These are phyloP conservation scores for Steinernema carpocapsae DNA, from an alignment of 2,888 invertebrate genomes.

Conservation along the genomic window DNA sequence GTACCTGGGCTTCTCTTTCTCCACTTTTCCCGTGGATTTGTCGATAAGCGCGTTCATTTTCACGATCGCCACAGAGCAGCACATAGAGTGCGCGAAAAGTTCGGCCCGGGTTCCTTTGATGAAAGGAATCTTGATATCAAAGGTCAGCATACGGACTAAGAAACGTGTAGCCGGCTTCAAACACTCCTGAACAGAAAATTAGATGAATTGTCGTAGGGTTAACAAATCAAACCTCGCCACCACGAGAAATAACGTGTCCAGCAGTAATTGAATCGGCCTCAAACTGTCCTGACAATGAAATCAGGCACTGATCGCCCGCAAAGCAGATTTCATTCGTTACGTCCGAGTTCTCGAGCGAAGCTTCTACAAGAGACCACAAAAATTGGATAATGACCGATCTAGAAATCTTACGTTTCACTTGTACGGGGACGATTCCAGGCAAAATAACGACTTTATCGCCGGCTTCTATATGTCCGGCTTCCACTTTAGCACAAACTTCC, in stretches of 20 bases:
- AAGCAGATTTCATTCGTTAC: constrained; percentile 76
- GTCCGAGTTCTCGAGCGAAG: constrained; percentile 25
- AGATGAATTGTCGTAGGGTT: background rate
- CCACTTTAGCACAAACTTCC: constrained; percentile 87
- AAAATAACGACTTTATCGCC: constrained; percentile 81
- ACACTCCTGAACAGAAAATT: constrained; percentile 49
- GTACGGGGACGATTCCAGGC: constrained; percentile 62
- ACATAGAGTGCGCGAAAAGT: constrained; percentile 74
- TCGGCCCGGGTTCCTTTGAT: constrained; percentile 57
- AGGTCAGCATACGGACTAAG: constrained; percentile 89
- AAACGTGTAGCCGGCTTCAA: constrained; percentile 74
- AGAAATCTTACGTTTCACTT: constrained; percentile 63
- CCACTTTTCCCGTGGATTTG: constrained; percentile 87
- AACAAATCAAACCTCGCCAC: constrained; percentile 49
- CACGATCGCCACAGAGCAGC: constrained; percentile 86
- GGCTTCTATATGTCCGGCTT: constrained; percentile 84
- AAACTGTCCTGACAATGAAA: constrained; percentile 75
- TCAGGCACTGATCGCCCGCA: constrained; percentile 89
- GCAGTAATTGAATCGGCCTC: constrained; percentile 76
- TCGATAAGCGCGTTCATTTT: constrained; percentile 85
- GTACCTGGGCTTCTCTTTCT: constrained; percentile 85
- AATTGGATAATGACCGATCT: constrained; percentile 21
- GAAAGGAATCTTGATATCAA: constrained; percentile 78
- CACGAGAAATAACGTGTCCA: constrained; percentile 85
- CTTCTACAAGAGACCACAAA: constrained; percentile 22